Conservation (phyloP, 1,140 invertebrate species). For the Lucilia cuprina region DNA sequence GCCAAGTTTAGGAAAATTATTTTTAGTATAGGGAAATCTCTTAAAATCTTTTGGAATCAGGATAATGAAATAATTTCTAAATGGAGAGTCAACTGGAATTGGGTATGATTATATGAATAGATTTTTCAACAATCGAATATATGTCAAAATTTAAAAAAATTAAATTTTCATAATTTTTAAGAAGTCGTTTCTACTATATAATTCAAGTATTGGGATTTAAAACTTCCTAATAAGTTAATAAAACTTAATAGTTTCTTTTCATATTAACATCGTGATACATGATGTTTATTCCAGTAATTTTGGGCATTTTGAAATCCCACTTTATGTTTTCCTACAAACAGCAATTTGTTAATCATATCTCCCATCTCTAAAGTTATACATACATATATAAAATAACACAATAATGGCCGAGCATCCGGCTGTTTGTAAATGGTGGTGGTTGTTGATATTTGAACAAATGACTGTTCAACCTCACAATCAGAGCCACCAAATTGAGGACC, state of each 20-base stretch:
- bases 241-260: too few species aligned
- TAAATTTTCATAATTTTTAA: too few species aligned
- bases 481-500: constrained; percentile 12
- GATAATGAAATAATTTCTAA: too few species aligned
- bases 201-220: too few species aligned
- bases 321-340: background rate
- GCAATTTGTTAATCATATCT: background rate
- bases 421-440: constrained; percentile 21
- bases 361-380: background rate
- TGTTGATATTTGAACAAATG: constrained; percentile 39
- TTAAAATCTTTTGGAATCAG: too few species aligned
- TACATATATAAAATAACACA: background rate
- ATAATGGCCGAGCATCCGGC: constrained; percentile 1
- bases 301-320: background rate
- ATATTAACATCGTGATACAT: too few species aligned
- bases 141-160: too few species aligned
- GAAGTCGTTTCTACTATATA: too few species aligned
- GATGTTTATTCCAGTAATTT: background rate
- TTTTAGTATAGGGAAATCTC: background rate
- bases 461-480: constrained; percentile 29
- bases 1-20: background rate
- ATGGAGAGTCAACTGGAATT: too few species aligned
- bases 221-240: too few species aligned
- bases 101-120: too few species aligned
- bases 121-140: too few species aligned